These are phyloP conservation scores for Caracal caracal DNA, from an alignment of 2,113 vertebrate genomes.

Conservation along the genomic window DNA sequence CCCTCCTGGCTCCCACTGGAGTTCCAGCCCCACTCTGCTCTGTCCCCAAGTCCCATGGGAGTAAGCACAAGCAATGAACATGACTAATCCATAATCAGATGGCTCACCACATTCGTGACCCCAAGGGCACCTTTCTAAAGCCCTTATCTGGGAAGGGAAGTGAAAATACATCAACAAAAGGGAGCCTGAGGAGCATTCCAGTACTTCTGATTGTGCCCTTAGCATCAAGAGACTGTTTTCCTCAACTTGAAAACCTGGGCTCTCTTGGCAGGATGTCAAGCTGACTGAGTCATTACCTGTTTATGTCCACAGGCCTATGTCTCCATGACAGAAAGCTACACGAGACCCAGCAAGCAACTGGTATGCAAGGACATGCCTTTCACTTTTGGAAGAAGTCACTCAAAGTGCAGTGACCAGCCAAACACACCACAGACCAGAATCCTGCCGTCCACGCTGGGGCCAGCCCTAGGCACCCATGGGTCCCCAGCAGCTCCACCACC, in stretches of 20 bases:
- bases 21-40: rapidly evolving
- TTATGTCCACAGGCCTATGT: constrained; percentile 30
- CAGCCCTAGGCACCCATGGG: background rate
- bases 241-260: constrained; percentile 43
- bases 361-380: background rate
- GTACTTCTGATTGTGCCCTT: background rate
- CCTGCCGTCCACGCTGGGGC: rapidly evolving
- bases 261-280: constrained; percentile 67
- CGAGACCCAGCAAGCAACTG: background rate
- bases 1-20: rapidly evolving
- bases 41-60: rapidly evolving
- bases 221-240: constrained; percentile 32
- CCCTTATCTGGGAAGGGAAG: constrained; percentile 70
- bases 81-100: background rate
- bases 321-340: constrained; percentile 4
- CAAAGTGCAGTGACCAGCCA: background rate
- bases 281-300: constrained; percentile 80
- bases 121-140: constrained; percentile 7
- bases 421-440: background rate
- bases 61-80: background rate
- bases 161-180: constrained; percentile 14
- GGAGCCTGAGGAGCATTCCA: constrained; percentile 23
- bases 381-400: constrained; percentile 44
- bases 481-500: too few species aligned
- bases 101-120: constrained; percentile 14